Evolutionary conservation across 2,113 vertebrate genomes (phyloP).

Genomic region (Apeltes quadracus): DNA sequence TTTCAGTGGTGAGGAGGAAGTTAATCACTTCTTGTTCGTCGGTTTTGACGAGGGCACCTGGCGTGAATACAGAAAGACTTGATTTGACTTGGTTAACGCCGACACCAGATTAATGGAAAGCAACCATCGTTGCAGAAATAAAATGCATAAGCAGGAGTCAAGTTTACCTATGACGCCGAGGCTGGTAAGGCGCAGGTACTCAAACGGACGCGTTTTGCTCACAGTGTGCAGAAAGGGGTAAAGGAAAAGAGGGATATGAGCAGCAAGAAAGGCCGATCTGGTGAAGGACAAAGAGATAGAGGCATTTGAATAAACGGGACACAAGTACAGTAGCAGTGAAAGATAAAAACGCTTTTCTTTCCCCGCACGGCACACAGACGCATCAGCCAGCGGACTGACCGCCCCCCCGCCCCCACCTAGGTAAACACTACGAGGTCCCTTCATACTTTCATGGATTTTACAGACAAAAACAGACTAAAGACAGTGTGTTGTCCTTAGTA

Average conservation of each 20-base stretch:
- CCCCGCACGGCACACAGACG: too few species aligned
- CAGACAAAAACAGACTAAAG: neutral
- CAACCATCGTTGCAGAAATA: neutral
- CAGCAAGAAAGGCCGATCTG: slow-evolving; percentile 96
- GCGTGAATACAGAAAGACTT: slow-evolving; percentile 18
- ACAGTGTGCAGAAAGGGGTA: slow-evolving; percentile 98
- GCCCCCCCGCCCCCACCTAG: too few species aligned
- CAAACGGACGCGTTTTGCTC: slow-evolving; percentile 96
- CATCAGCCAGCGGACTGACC: too few species aligned
- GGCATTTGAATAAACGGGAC: slow-evolving; percentile 11
- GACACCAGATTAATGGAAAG: neutral
- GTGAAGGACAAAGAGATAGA: slow-evolving; percentile 30
- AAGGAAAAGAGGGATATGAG: slow-evolving; percentile 96
- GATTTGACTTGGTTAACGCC: neutral
- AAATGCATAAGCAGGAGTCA: neutral
- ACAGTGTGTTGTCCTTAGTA: neutral
- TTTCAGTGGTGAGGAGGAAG: slow-evolving; percentile 97
- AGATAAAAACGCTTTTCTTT: too few species aligned
- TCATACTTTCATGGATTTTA: neutral
- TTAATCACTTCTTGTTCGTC: slow-evolving; percentile 99
- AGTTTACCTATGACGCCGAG: slow-evolving; percentile 93
- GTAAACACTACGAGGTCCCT: neutral
- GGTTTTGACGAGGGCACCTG: slow-evolving; percentile 97
- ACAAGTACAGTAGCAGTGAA: too few species aligned
- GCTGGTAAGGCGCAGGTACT: slow-evolving; percentile 96